Evolutionary conservation across 2,113 vertebrate genomes (phyloP).

Genomic region (Perccottus glenii): DNA sequence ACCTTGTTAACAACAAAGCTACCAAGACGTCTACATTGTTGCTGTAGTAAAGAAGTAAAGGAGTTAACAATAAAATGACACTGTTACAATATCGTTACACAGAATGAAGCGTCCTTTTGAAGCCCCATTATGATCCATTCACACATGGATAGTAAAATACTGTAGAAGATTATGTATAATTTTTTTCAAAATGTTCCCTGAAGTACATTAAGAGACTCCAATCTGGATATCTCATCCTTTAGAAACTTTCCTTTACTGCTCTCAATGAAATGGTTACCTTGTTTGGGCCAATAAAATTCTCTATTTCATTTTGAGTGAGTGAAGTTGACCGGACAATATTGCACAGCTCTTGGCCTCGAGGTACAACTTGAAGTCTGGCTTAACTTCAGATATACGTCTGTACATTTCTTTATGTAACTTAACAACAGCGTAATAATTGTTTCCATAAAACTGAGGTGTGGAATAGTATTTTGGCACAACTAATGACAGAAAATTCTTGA

Average conservation of each 20-base stretch:
- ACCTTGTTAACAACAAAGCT: too few species aligned
- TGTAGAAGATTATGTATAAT: not conserved
- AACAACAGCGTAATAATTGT: constrained; percentile 52
- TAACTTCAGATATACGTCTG: constrained; percentile 51
- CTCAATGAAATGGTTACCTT: constrained; percentile 19
- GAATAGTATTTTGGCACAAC: constrained; percentile 55
- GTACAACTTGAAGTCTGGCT: constrained; percentile 38
- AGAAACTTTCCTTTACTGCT: constrained; percentile 17
- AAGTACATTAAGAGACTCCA: not conserved
- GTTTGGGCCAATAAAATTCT: constrained; percentile 37
- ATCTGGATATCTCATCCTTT: constrained; percentile 5
- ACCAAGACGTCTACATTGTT: too few species aligned
- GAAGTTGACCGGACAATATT: constrained; percentile 37
- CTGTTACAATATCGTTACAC: too few species aligned
- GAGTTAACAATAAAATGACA: too few species aligned
- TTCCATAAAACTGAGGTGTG: constrained; percentile 64
- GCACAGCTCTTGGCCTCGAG: constrained; percentile 25
- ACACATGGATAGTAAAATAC: not conserved
- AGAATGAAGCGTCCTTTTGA: too few species aligned
- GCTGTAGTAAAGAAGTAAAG: too few species aligned
- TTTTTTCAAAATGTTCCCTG: not conserved
- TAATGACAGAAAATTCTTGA: constrained; percentile 42
- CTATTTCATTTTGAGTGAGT: constrained; percentile 25
- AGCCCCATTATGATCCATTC: not conserved
- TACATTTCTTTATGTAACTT: constrained; percentile 44